Evolutionary conservation across 1,140 invertebrate genomes (phyloP), one percentile per base, ranked within the genome.

Genomic region (Drosophila sp.): DNA sequence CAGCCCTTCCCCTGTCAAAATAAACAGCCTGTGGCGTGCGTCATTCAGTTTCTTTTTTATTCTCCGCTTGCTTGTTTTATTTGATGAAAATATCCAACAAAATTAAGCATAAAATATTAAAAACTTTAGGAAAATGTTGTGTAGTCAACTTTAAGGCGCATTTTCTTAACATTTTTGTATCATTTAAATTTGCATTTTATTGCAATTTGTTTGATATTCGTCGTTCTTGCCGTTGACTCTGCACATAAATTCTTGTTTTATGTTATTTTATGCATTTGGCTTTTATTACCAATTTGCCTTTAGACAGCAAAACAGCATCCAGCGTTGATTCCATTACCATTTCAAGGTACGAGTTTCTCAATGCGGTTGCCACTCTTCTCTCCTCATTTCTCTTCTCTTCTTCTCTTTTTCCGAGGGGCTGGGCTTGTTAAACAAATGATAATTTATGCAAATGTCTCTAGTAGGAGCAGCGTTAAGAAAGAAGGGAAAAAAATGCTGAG

Each of bases 391-490:
- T 14, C 34, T 21, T 63, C 14, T 56, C 21, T 41, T 46, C 16
- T 50, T 14, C n/a, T 13, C 38, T 43, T 54, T 65, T 54, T 59
- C n/a, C 9, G n/a, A 38, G 36, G n/a, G n/a, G 34, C 62, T 66
- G 64, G 64, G 56, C 69, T 67, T 84, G 71, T 80, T 82, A 77
- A 87, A 75, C 82, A 89, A 87, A 87, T 87, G 78, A 87, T 89
- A 87, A 89, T 87, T 87, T 89, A 87, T 87, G 82, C 82, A 87
- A 87, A 87, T 87, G 82, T 79, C 82, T 87, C 82, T 87, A 82
- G 75, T 81, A 77, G 72, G 72, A 58, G 65, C 50, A 56, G 46
- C 16, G 14, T 34, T 16, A 41, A 54, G 16, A 46, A 46, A 32
- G 41, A 66, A 59, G 36, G 46, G 57, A 32, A 72, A 63, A 76